Percentiles rank a stretch among this genome's conserved stretches.
These are phyloP conservation scores for Pristionchus japonicus DNA, from an alignment of 2,888 invertebrate species.

Conservation along the genomic window DNA sequence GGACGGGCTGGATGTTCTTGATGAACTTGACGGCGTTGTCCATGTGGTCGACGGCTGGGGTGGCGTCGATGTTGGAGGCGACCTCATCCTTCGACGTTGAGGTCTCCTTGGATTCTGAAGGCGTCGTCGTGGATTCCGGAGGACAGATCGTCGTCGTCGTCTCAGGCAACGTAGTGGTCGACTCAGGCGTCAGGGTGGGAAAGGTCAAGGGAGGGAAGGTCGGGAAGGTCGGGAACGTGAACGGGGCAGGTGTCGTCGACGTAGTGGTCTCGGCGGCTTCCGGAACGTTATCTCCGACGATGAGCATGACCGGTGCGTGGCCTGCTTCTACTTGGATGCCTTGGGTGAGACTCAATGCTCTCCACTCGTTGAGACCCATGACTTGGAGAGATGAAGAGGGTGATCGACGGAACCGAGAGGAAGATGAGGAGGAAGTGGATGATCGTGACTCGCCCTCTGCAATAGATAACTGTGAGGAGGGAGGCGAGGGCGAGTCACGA, in stretches of 20 bases:
- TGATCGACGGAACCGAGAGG: not conserved
- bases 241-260: slow-evolving; percentile 49
- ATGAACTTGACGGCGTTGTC: slow-evolving; percentile 62
- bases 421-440: not conserved
- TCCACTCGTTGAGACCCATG: slow-evolving; percentile 43
- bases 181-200: not conserved
- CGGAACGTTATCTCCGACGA: slow-evolving; percentile 60
- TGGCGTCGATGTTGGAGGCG: not conserved
- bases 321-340: not conserved
- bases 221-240: slow-evolving; percentile 19
- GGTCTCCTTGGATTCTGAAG: slow-evolving; percentile 43
- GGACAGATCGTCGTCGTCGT: not conserved
- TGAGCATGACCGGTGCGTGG: slow-evolving; percentile 55
- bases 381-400: slow-evolving; percentile 25
- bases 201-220: slow-evolving; percentile 41
- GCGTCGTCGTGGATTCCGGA: not conserved
- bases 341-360: not conserved
- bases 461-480: not conserved
- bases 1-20: slow-evolving; percentile 62
- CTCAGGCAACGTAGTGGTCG: slow-evolving; percentile 26
- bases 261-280: slow-evolving; percentile 48
- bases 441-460: slow-evolving; percentile 42
- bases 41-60: slow-evolving; percentile 53
- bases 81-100: slow-evolving; percentile 6
- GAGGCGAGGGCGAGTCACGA: slow-evolving; percentile 25